phyloP scores from a whole-genome alignment of 2,797 vertebrate genomes.

The Parauchenoglanis punctatus region DNA sequence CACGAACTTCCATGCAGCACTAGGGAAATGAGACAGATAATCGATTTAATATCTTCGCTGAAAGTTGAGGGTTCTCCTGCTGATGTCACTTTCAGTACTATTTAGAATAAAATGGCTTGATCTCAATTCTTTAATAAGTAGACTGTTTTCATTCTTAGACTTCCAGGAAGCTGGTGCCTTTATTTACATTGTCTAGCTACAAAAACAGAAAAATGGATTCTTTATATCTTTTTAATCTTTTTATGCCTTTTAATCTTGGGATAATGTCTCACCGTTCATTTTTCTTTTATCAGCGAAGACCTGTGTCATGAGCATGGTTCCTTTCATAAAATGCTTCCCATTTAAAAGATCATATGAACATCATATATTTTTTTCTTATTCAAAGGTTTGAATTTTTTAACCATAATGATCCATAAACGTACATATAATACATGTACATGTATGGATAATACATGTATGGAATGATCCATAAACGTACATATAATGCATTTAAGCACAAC shows the following conservation, averaged over 20 bases:
- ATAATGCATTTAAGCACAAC: too few species aligned
- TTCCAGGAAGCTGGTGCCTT: background rate
- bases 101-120: background rate
- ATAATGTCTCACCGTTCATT: background rate
- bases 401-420: too few species aligned
- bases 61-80: conserved; percentile 3
- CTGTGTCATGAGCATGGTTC: background rate
- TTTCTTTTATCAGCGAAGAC: conserved; percentile 18
- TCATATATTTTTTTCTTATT: too few species aligned
- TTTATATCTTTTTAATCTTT: background rate
- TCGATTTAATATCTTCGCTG: background rate
- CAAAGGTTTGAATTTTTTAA: too few species aligned
- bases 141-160: background rate
- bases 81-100: background rate
- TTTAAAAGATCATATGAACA: background rate
- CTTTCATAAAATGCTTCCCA: conserved; percentile 9
- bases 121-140: background rate
- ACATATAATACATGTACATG: too few species aligned
- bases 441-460: too few species aligned
- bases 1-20: background rate
- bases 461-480: too few species aligned
- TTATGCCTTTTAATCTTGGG: conserved; percentile 21
- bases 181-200: background rate
- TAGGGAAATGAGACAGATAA: background rate
- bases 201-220: background rate